phyloP scores from a whole-genome alignment of 2,797 vertebrate genomes.

The Dendrocincla fuliginosa region DNA sequence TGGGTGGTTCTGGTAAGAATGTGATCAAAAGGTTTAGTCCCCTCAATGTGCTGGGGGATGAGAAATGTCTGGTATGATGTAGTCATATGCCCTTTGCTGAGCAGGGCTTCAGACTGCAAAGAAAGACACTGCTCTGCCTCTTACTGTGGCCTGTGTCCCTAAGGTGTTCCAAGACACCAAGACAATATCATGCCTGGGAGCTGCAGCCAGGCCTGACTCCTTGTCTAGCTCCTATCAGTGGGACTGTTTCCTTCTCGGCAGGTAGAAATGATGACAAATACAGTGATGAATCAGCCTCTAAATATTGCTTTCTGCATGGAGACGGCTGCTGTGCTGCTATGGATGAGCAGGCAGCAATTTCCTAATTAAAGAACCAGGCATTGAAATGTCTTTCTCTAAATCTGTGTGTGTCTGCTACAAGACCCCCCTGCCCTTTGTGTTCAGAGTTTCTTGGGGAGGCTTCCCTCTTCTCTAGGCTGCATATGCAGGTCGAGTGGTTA shows the following conservation, averaged over 20 bases:
- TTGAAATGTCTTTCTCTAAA: not conserved
- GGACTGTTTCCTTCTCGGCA: conserved; percentile 9
- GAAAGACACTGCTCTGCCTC: not conserved
- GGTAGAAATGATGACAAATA: conserved; percentile 56
- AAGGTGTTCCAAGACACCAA: not conserved
- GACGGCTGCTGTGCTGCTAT: conserved; percentile 9
- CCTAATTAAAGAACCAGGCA: conserved; percentile 26
- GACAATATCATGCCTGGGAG: not conserved
- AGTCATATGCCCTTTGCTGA: not conserved
- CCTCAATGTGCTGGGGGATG: not conserved
- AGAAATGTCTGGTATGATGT: not conserved
- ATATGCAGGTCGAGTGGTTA: not conserved
- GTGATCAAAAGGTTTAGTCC: not conserved
- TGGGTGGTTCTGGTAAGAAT: not conserved
- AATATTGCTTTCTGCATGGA: conserved; percentile 40
- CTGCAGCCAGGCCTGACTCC: not conserved
- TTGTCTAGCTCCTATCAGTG: not conserved
- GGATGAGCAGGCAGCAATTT: conserved; percentile 35
- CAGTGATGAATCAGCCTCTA: conserved; percentile 41
- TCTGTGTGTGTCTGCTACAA: not conserved
- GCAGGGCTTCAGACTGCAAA: not conserved
- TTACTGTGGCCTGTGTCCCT: not conserved
- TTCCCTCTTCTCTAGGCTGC: not conserved
- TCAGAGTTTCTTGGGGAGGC: not conserved
- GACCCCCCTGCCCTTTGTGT: not conserved